These are phyloP conservation scores for Hartigia nigra DNA, from an alignment of 2,888 invertebrate species.

Conservation along the genomic window DNA sequence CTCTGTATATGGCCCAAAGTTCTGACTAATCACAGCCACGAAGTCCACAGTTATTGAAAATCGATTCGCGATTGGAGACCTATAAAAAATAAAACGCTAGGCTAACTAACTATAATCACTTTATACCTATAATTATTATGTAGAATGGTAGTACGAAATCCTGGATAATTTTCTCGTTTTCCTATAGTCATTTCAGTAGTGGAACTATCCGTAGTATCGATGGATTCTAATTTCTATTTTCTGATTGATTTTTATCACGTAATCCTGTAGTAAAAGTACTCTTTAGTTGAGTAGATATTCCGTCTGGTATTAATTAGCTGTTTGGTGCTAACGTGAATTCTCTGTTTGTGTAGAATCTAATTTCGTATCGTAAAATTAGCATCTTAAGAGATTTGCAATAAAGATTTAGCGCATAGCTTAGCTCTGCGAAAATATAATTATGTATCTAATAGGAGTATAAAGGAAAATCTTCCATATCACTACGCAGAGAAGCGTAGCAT, in stretches of 20 bases:
- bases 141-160: neutral
- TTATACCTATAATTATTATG: neutral
- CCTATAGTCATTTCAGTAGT: neutral
- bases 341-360: neutral
- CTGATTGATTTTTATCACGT: neutral
- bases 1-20: neutral
- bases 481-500: neutral
- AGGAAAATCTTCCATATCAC: neutral
- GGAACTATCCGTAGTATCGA: neutral
- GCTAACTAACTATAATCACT: neutral
- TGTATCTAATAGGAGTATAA: neutral
- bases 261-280: neutral
- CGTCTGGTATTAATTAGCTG: neutral
- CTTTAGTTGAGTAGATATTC: neutral
- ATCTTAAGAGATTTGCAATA: neutral
- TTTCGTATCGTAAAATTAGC: too few relatives aligned
- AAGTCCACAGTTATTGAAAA: neutral
- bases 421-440: neutral
- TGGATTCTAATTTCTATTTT: neutral
- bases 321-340: neutral
- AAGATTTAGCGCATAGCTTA: neutral
- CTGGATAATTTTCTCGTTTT: neutral
- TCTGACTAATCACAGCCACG: neutral
- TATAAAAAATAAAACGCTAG: neutral
- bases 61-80: neutral